Conservation (phyloP, 2,888 invertebrate species). For the Rhingia campestris region DNA sequence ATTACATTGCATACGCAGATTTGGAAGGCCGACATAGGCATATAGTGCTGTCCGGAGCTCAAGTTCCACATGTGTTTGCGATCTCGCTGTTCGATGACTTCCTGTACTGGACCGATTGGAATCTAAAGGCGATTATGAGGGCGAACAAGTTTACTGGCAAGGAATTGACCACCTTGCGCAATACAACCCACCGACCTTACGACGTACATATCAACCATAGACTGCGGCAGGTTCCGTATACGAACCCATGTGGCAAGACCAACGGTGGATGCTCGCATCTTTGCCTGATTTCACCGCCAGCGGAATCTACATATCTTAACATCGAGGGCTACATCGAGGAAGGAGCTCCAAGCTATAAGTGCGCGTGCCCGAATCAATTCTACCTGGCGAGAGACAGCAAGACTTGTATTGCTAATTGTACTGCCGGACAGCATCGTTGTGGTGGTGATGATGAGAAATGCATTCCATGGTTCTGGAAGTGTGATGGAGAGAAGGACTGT, state of each 20-base stretch:
- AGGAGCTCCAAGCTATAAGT: constrained; percentile 90
- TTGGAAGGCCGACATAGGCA: constrained; percentile 95
- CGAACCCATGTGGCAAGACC: constrained; percentile 94
- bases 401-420: constrained; percentile 97
- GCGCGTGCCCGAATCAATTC: constrained; percentile 98
- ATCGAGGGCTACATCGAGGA: constrained; percentile 92
- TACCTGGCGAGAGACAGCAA: constrained; percentile 90
- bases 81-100: constrained; percentile 96
- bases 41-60: constrained; percentile 89
- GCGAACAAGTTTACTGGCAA: constrained; percentile 96
- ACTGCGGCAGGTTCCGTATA: constrained; percentile 91
- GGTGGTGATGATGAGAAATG: constrained; percentile 86
- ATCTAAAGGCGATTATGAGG: constrained; percentile 93
- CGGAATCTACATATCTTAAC: constrained; percentile 89
- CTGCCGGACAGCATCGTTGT: constrained; percentile 86
- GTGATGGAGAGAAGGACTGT: constrained; percentile 96
- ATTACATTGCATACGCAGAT: constrained; percentile 97
- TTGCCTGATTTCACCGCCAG: constrained; percentile 94
- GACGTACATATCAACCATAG: constrained; percentile 97
- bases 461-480: constrained; percentile 93
- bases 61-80: constrained; percentile 98
- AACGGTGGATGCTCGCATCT: constrained; percentile 98
- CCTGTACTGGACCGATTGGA: constrained; percentile 99
- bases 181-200: constrained; percentile 97
- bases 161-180: constrained; percentile 89